Evolutionary conservation across 2,797 vertebrate genomes (phyloP), one percentile per base, ranked within the genome.

Genomic region (Hafferia zeledoni): DNA sequence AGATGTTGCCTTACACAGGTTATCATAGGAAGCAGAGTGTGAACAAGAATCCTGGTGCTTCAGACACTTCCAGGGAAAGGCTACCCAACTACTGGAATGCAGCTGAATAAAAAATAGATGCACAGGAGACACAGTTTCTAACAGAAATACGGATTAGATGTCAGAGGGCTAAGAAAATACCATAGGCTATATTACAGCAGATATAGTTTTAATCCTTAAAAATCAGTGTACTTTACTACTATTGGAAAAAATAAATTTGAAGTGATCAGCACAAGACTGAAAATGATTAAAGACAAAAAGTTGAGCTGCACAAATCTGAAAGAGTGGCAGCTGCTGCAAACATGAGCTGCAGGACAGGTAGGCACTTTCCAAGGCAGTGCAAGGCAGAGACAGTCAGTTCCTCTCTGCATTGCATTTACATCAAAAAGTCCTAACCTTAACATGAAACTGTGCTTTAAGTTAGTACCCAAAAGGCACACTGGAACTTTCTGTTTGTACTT

Each of bases 1-100:
- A 92, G 93, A 93, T 77, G 81, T 30, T 91, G 71, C 78, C 63
- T 96, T 69, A 76, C 23, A 22, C 84, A 85, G 83, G 77, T 90
- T 68, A 60, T 67, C 82, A 31, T 3, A 53, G 28, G 63, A 90
- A 74, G 83, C 28, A 76, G 65, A 7, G 3, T 31, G 64, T n/a
- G 44, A 87, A 90, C 65, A 70, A 86, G 61, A 92, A 89, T 28
- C 61, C 84, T 72, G 27, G 87, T 86, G 31, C 67, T 35, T 84
- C 60, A 82, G 59, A 89, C 55, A 85, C 74, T 81, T 69, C 37
- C 88, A 94, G 57, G 17, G 71, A 81, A 90, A 77, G 60, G 41
- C 57, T 70, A 52, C 17, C 14, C 46, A 57, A 13, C 47, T 59
- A 71, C 24, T 23, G 33, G 55, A 83, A 90, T 11, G 14, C 16